Evolutionary conservation across 2,113 vertebrate genomes (phyloP).

Genomic region (Psephotus haematonotus): DNA sequence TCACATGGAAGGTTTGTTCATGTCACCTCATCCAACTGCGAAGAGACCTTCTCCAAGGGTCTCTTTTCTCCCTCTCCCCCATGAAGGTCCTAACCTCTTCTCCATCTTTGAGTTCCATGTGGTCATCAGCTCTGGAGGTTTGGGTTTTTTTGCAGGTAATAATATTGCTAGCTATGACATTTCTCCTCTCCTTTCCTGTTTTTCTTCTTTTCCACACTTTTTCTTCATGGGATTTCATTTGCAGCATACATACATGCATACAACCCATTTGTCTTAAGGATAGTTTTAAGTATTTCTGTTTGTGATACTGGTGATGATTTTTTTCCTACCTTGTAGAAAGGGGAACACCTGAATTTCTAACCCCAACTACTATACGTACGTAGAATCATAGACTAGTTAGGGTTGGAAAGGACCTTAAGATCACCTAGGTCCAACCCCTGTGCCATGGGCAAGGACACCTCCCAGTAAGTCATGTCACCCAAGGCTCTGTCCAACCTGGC

Average conservation of each 20-base stretch:
- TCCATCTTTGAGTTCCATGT: neutral
- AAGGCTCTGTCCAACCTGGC: too few species aligned
- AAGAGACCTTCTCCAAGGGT: neutral
- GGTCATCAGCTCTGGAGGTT: neutral
- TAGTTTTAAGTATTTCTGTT: neutral
- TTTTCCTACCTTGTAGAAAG: neutral
- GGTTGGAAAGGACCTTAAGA: too few species aligned
- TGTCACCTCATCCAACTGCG: neutral
- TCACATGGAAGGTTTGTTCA: neutral
- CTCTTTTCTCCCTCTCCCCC: neutral
- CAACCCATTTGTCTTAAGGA: neutral
- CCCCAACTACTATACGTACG: neutral
- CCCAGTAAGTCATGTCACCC: too few species aligned
- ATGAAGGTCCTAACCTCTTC: neutral
- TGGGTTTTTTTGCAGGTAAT: neutral
- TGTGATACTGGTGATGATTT: neutral
- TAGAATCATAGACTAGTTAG: too few species aligned
- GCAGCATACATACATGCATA: accelerated
- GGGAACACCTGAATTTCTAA: neutral
- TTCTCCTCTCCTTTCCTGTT: neutral
- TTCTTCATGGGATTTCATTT: neutral
- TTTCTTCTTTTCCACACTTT: neutral
- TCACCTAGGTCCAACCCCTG: too few species aligned
- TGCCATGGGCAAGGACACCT: too few species aligned
- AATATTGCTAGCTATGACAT: neutral